Conservation (phyloP, 2,888 invertebrate genomes). For the Pseudoips prasinana region DNA sequence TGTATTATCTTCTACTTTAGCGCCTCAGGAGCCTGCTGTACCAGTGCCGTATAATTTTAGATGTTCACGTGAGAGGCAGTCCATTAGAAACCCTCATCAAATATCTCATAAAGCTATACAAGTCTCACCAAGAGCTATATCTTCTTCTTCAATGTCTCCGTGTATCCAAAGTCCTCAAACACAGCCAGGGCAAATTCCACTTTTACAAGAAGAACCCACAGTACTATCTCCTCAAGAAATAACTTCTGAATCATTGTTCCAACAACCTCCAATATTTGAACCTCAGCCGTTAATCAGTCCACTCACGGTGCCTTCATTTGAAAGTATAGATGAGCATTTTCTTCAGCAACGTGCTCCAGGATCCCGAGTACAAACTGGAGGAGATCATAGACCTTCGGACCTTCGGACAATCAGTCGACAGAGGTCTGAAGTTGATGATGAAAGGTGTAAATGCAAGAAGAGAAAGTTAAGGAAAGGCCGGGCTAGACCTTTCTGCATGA, state of each 20-base stretch:
- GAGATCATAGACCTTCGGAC: neutral
- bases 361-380: neutral
- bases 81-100: no score
- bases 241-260: conserved; percentile 15
- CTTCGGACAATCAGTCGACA: neutral
- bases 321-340: neutral
- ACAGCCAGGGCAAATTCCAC: no score
- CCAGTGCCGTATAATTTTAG: neutral
- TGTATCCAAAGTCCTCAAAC: no score
- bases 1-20: conserved; percentile 4
- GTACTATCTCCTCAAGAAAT: neutral
- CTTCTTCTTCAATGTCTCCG: neutral
- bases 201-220: no score
- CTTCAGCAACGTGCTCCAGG: no score
- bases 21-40: neutral
- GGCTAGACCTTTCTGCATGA: conserved; percentile 12
- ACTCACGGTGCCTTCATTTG: conserved; percentile 1
- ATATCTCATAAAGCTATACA: neutral
- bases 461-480: neutral
- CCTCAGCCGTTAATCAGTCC: conserved; percentile 4
- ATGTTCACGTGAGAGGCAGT: no score
- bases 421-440: neutral
- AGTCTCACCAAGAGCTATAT: neutral
- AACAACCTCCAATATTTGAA: conserved; percentile 8
- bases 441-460: conserved; percentile 3